Evolutionary conservation across 2,113 vertebrate genomes (phyloP).

Genomic region (Trochalopteron elliotii): DNA sequence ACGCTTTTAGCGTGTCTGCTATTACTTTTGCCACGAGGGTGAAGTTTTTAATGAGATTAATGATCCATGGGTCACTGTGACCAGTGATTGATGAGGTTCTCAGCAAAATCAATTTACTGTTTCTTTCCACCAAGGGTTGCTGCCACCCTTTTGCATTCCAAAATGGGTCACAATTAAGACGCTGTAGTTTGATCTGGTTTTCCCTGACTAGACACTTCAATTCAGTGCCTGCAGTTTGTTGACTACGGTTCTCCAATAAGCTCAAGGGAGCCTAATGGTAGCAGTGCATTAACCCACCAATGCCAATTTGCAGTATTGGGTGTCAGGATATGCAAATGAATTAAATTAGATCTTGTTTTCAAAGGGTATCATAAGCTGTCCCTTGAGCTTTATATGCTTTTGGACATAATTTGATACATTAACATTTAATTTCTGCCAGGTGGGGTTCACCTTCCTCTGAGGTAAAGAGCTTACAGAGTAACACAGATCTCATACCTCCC

Average conservation of each 20-base stretch:
- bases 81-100: conserved; percentile 51
- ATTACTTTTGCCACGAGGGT: background rate
- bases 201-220: background rate
- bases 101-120: conserved; percentile 45
- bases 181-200: background rate
- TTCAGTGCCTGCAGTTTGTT: background rate
- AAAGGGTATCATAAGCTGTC: background rate
- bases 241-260: background rate
- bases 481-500: background rate
- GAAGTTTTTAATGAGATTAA: conserved; percentile 54
- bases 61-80: conserved; percentile 5
- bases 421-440: conserved; percentile 45
- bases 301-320: background rate
- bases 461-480: background rate
- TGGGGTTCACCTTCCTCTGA: conserved; percentile 17
- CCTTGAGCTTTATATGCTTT: background rate
- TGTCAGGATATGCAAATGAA: conserved; percentile 14
- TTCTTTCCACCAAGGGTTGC: background rate
- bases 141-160: background rate
- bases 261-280: background rate
- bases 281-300: background rate
- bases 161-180: conserved; percentile 28
- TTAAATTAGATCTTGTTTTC: conserved; percentile 40
- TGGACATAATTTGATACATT: conserved; percentile 29
- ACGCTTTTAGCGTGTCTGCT: background rate